phyloP scores from a whole-genome alignment of 1,140 invertebrate species.

The Cardiocondyla obscurior region DNA sequence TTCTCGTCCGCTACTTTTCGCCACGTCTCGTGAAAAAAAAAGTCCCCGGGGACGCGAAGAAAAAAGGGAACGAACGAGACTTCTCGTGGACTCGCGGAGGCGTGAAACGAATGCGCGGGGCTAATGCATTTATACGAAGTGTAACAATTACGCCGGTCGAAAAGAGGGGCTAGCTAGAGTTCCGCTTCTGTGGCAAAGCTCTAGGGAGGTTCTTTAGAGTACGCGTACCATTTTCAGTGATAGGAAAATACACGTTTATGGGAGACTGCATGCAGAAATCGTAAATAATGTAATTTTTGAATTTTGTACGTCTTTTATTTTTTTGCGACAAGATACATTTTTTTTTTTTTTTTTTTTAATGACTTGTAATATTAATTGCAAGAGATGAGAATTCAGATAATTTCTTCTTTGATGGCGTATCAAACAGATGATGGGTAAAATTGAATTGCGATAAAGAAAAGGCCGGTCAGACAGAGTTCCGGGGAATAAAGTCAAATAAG shows the following conservation, averaged over 20 bases:
- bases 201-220: constrained; percentile 4
- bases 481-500: constrained; percentile 18
- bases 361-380: background rate
- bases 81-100: constrained; percentile 70
- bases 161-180: constrained; percentile 12
- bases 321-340: too few relatives aligned
- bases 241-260: constrained; percentile 43
- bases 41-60: constrained; percentile 57
- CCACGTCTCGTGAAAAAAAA: constrained; percentile 49
- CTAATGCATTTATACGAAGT: constrained; percentile 83
- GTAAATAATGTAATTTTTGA: background rate
- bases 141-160: constrained; percentile 80
- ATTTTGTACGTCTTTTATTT: too few relatives aligned
- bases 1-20: constrained; percentile 1
- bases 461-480: background rate
- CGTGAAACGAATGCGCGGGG: constrained; percentile 80
- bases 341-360: too few relatives aligned
- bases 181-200: constrained; percentile 12
- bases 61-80: constrained; percentile 60
- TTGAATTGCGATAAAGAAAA: background rate
- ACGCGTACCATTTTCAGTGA: constrained; percentile 34
- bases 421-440: background rate
- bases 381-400: background rate
- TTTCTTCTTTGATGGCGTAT: background rate
- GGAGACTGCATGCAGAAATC: background rate